Evolutionary conservation across 2,888 invertebrate species (phyloP).

Genomic region (Zaprionus lineosus): DNA sequence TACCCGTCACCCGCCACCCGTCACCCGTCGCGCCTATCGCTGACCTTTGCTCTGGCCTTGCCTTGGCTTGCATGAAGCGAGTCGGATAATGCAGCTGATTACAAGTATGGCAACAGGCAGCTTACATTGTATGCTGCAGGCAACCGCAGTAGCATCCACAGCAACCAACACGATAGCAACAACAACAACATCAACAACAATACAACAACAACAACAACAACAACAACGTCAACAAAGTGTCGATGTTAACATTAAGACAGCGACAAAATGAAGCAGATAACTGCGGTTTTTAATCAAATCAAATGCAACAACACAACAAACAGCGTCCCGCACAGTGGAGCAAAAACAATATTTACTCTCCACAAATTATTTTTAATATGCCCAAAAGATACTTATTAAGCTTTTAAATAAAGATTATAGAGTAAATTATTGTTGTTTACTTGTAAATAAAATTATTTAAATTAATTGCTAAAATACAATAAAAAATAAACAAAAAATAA

Average conservation of each 20-base stretch:
- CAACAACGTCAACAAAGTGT: conserved; percentile 56
- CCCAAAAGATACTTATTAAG: no score
- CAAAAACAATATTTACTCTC: neutral
- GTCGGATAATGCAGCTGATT: conserved; percentile 58
- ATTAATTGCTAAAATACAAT: neutral
- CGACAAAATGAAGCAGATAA: conserved; percentile 75
- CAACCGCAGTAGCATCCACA: conserved; percentile 8
- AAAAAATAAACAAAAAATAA: no score
- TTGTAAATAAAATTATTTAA: no score
- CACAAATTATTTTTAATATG: no score
- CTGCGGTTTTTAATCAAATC: conserved; percentile 78
- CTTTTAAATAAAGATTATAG: no score
- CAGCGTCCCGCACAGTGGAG: conserved; percentile 15
- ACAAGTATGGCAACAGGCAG: conserved; percentile 53
- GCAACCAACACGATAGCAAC: conserved; percentile 25
- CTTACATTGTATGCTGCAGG: conserved; percentile 46
- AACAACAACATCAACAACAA: conserved; percentile 7
- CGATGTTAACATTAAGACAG: conserved; percentile 63
- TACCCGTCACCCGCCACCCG: no score
- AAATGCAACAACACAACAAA: conserved; percentile 54
- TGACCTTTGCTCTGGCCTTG: conserved; percentile 54
- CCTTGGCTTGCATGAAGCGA: conserved; percentile 55
- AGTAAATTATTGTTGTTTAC: no score
- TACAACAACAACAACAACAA: conserved; percentile 1
- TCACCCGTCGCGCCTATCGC: no score